Evolutionary conservation across 2,113 vertebrate species (phyloP).

Genomic region (Struthio camelus): DNA sequence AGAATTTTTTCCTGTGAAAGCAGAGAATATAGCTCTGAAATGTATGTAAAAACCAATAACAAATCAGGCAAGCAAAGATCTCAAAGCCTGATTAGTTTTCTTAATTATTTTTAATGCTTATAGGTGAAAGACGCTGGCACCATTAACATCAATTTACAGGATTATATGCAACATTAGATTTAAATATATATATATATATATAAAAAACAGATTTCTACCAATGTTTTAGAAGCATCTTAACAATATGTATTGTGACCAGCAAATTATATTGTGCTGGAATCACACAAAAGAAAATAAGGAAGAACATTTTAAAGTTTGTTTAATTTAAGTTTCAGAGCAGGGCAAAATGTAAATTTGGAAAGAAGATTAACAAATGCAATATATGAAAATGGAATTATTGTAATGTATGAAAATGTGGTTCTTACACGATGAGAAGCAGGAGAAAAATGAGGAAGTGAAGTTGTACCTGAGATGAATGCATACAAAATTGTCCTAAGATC

Average conservation of each 20-base stretch:
- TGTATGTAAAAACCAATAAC: not conserved
- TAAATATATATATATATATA: not conserved
- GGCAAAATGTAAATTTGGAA: not conserved
- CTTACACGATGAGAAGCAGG: not conserved
- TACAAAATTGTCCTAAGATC: not conserved
- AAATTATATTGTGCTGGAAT: not conserved
- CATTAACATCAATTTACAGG: not conserved
- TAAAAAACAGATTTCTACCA: not conserved
- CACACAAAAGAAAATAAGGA: not conserved
- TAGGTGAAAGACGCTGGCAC: not conserved
- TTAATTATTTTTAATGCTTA: not conserved
- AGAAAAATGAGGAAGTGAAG: not conserved
- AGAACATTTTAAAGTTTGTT: not conserved
- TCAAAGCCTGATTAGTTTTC: not conserved
- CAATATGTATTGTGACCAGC: not conserved
- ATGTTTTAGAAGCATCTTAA: not conserved
- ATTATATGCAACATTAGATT: not conserved
- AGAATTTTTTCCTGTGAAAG: not conserved
- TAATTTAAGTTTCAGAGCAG: not conserved
- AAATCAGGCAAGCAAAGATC: not conserved
- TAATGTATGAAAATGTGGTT: not conserved
- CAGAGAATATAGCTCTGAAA: fast-evolving
- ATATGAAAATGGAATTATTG: not conserved
- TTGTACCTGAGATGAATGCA: not conserved
- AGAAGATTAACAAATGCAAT: not conserved